phyloP scores from a whole-genome alignment of 1,140 invertebrate species.

The Druon quercuslanigerum region DNA sequence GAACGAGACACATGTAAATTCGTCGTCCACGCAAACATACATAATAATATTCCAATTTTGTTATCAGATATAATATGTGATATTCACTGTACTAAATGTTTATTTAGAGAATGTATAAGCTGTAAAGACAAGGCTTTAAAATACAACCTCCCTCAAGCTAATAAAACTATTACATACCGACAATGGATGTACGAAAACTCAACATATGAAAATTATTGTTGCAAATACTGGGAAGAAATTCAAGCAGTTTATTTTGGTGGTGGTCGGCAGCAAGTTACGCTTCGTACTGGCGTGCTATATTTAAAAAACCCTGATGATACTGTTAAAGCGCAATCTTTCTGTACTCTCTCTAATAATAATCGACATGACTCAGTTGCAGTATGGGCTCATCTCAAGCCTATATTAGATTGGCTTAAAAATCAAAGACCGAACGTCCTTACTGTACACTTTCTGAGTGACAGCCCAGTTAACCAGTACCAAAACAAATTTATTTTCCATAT shows the following conservation, averaged over 20 bases:
- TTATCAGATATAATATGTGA: slow-evolving; percentile 32
- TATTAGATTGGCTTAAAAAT: slow-evolving; percentile 36
- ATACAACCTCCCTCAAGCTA: no score
- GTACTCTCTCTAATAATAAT: no score
- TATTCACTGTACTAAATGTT: slow-evolving; percentile 24
- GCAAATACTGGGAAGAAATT: slow-evolving; percentile 46
- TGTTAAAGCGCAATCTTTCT: no score
- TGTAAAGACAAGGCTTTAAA: no score
- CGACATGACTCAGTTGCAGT: no score
- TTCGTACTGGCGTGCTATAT: slow-evolving; percentile 48
- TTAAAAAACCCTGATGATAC: no score
- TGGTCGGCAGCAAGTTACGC: slow-evolving; percentile 39
- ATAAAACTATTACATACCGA: no score
- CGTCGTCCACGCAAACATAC: slow-evolving; percentile 36
- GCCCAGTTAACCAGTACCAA: slow-evolving; percentile 31
- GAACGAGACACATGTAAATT: slow-evolving; percentile 33
- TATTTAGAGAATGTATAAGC: slow-evolving; percentile 32
- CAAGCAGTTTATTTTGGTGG: slow-evolving; percentile 49
- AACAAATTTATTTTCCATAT: slow-evolving; percentile 44
- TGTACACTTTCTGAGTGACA: slow-evolving; percentile 30
- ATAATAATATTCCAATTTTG: slow-evolving; percentile 34
- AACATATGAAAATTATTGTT: slow-evolving; percentile 40
- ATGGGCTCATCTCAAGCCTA: background rate
- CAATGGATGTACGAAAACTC: no score
- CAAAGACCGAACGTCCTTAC: slow-evolving; percentile 27